A percentile compares a stretch with the other conserved stretches of the same genome.
phyloP scores from a whole-genome alignment of 2,797 vertebrate species.

The Enteromius mattozi region DNA sequence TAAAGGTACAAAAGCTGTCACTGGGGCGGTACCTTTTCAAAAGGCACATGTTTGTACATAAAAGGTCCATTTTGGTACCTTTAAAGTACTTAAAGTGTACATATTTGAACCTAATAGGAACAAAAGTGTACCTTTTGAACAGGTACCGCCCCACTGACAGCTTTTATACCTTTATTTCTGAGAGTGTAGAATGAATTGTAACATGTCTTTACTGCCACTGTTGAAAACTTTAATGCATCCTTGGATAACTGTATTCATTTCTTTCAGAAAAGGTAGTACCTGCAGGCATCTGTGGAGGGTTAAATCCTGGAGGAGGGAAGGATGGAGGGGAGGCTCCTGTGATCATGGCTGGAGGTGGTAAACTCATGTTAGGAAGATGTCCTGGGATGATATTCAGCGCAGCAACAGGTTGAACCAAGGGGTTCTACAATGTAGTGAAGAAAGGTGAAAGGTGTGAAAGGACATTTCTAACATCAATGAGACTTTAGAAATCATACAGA shows the following conservation, averaged over 20 bases:
- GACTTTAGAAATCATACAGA: background rate
- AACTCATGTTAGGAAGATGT: constrained; percentile 82
- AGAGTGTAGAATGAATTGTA: background rate
- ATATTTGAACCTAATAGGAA: no score
- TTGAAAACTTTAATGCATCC: background rate
- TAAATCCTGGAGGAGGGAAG: constrained; percentile 85
- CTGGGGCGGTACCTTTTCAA: no score
- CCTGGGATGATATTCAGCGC: constrained; percentile 74
- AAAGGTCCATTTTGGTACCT: no score
- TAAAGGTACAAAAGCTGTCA: no score
- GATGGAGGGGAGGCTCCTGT: constrained; percentile 75
- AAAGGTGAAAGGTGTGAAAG: background rate
- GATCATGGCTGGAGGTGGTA: constrained; percentile 84
- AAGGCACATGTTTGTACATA: no score
- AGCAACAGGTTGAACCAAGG: background rate
- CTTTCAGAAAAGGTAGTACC: constrained; percentile 68
- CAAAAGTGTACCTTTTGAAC: no score
- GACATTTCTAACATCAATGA: background rate
- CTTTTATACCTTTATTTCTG: no score
- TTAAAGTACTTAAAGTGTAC: no score
- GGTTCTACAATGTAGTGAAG: constrained; percentile 6
- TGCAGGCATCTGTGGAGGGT: constrained; percentile 80
- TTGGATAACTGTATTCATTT: background rate
- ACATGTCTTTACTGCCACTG: background rate
- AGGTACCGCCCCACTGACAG: no score